These are phyloP conservation scores for Reticulitermes lucifugus DNA, from an alignment of 2,888 invertebrate species.

Conservation along the genomic window DNA sequence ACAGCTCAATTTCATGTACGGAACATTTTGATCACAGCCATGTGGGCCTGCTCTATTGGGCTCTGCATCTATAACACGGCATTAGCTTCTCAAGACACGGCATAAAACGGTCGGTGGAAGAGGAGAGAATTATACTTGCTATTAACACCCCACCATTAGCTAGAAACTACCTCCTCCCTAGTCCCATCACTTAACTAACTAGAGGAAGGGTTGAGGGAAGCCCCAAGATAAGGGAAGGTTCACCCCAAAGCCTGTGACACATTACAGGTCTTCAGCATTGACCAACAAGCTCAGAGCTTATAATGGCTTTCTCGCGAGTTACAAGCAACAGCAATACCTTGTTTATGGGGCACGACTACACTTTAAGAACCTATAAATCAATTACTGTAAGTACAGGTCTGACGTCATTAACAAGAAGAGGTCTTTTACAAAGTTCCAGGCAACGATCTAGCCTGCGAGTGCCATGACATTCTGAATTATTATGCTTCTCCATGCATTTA, in stretches of 20 bases:
- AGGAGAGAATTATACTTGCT: conserved; percentile 30
- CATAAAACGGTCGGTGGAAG: neutral
- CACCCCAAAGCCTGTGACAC: conserved; percentile 9
- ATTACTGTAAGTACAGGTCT: neutral
- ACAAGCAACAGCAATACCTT: neutral
- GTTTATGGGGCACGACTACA: neutral
- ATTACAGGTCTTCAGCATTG: neutral
- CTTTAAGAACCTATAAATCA: conserved; percentile 2
- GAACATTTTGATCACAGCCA: neutral
- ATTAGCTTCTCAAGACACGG: conserved; percentile 13
- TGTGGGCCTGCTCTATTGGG: neutral
- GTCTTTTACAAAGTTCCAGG: neutral
- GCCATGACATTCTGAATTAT: too few species aligned
- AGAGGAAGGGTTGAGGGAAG: conserved; percentile 8
- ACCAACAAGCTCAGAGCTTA: neutral
- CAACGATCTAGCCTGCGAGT: too few species aligned
- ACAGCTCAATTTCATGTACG: neutral
- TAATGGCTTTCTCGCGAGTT: neutral
- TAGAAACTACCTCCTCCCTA: neutral
- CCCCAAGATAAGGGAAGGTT: conserved; percentile 13
- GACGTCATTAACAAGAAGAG: neutral
- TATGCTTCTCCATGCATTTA: too few species aligned
- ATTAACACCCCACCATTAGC: conserved; percentile 36
- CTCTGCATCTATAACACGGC: neutral
- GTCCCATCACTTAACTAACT: conserved; percentile 9